A percentile compares a stretch with the other conserved stretches of the same genome.
These are phyloP conservation scores for Cistogaster globosa DNA, from an alignment of 2,888 invertebrate genomes.

Conservation along the genomic window DNA sequence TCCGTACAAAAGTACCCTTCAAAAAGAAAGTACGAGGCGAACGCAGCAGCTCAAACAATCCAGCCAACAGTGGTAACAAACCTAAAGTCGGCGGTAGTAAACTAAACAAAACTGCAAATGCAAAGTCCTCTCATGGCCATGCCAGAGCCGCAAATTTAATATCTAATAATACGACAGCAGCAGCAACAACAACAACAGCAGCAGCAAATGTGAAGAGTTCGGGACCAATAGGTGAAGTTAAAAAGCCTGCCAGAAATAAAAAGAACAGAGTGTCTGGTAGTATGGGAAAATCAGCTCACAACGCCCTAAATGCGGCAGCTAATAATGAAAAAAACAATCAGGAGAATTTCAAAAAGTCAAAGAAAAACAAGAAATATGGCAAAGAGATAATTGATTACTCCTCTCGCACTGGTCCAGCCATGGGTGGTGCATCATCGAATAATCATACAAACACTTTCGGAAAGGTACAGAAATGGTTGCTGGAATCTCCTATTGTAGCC, in stretches of 20 bases:
- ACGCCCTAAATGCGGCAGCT: conserved; percentile 79
- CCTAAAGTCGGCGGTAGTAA: conserved; percentile 61
- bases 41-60: conserved; percentile 75
- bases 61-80: conserved; percentile 80
- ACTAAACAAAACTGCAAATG: conserved; percentile 80
- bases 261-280: conserved; percentile 59
- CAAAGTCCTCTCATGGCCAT: conserved; percentile 82
- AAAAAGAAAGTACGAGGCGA: conserved; percentile 89
- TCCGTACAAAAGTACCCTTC: conserved; percentile 93
- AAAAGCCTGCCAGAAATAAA: conserved; percentile 69
- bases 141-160: conserved; percentile 78
- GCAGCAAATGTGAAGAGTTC: conserved; percentile 70
- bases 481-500: conserved; percentile 87
- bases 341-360: conserved; percentile 82
- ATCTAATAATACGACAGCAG: conserved; percentile 21
- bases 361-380: conserved; percentile 83
- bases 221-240: conserved; percentile 23
- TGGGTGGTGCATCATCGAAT: conserved; percentile 84
- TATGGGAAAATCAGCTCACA: conserved; percentile 70
- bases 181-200: background rate
- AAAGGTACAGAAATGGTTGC: conserved; percentile 93
- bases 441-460: conserved; percentile 84
- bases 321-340: conserved; percentile 79
- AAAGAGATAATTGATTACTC: conserved; percentile 91
- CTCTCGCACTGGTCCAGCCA: conserved; percentile 74